Percentiles rank a stretch among this genome's conserved stretches.
Conservation (phyloP, 92 coral and sea anemone species). For the Heliopora coerulea region DNA sequence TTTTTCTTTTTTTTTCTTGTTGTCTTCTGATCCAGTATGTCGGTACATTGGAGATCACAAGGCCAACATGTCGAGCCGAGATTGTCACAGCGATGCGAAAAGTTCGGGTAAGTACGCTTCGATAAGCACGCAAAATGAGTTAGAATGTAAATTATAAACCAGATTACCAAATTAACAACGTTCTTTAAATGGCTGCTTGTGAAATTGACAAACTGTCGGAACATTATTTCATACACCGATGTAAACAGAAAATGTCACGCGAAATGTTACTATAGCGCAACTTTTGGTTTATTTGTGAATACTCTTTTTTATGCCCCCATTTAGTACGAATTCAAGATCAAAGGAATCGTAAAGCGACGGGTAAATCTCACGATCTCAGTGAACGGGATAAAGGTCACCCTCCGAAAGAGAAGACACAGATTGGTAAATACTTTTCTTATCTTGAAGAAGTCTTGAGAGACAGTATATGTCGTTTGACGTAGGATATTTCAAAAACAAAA, state of each 20-base stretch:
- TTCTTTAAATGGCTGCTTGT: slow-evolving; percentile 13
- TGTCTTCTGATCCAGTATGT: no score
- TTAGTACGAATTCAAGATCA: slow-evolving; percentile 84
- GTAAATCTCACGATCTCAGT: slow-evolving; percentile 70
- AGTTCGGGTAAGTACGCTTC: slow-evolving; percentile 64
- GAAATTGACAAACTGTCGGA: slow-evolving; percentile 13
- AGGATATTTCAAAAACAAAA: no score
- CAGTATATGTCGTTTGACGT: no score
- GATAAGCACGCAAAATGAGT: no score
- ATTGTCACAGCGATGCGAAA: slow-evolving; percentile 93
- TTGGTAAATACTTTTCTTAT: slow-evolving; percentile 32
- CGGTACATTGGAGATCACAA: slow-evolving; percentile 87
- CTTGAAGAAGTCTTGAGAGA: no score
- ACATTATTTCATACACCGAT: no score
- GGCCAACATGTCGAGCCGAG: slow-evolving; percentile 86
- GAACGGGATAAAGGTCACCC: slow-evolving; percentile 74
- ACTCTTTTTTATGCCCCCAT: slow-evolving; percentile 7
- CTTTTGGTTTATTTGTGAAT: not conserved
- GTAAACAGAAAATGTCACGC: no score
- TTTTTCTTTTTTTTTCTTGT: no score
- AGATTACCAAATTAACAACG: not conserved
- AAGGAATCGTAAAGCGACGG: slow-evolving; percentile 73
- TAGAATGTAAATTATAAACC: not conserved
- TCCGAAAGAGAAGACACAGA: slow-evolving; percentile 56
- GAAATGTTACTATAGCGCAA: no score